Evolutionary conservation across 1,140 invertebrate genomes (phyloP).

Genomic region (Drosophila teissieri): DNA sequence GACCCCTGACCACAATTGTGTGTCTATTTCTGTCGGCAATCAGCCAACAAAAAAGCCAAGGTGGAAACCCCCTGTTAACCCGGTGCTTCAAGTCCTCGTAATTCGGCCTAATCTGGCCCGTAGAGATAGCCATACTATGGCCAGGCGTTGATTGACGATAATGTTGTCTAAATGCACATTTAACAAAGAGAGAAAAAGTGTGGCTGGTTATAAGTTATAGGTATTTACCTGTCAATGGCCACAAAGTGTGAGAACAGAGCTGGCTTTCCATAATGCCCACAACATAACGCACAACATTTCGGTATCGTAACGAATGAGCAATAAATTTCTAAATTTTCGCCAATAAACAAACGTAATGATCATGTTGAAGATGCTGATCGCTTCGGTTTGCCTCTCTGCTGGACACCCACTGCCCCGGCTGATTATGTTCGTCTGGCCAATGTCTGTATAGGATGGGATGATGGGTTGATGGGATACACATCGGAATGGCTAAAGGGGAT

Average conservation of each 20-base stretch:
- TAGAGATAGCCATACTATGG: conserved; percentile 17
- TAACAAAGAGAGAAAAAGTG: conserved; percentile 38
- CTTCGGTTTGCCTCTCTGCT: conserved; percentile 35
- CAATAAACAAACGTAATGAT: conserved; percentile 80
- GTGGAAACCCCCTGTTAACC: conserved; percentile 12
- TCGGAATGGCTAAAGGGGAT: conserved; percentile 11
- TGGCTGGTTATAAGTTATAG: conserved; percentile 42
- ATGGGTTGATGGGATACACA: conserved; percentile 7
- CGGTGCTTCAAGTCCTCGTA: conserved; percentile 28
- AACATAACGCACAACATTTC: conserved; percentile 55
- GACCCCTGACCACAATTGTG: conserved; percentile 20
- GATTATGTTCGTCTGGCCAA: conserved; percentile 72
- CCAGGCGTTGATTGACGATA: conserved; percentile 67
- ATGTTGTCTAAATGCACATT: conserved; percentile 71
- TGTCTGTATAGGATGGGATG: conserved; percentile 58
- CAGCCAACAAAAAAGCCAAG: conserved; percentile 22
- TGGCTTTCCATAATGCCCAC: conserved; percentile 39
- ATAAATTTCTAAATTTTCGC: conserved; percentile 82
- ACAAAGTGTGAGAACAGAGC: conserved; percentile 74
- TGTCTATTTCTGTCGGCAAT: conserved; percentile 44
- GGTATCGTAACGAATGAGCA: conserved; percentile 67
- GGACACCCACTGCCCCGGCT: conserved; percentile 73
- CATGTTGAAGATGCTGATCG: conserved; percentile 67
- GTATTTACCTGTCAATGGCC: conserved; percentile 65
- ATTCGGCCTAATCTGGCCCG: conserved; percentile 64